phyloP scores from a whole-genome alignment of 1,140 invertebrate species.

The Diorhabda elongata region DNA sequence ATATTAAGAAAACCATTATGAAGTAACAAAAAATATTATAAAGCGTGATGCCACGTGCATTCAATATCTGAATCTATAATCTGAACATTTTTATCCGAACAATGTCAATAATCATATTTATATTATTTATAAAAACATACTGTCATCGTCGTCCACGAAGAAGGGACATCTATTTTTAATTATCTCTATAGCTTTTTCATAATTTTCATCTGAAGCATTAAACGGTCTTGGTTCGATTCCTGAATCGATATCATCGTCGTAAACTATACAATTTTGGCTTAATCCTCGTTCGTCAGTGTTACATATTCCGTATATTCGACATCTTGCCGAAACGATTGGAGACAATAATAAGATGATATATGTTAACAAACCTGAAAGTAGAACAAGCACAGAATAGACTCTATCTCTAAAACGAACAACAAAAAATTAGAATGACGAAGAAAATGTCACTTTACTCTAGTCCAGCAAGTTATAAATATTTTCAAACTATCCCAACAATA shows the following conservation, averaged over 20 bases:
- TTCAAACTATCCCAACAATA: too few relatives aligned
- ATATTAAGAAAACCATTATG: too few relatives aligned
- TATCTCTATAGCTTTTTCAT: conserved; percentile 5
- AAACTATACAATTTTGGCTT: conserved; percentile 26
- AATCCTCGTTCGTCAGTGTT: conserved; percentile 21
- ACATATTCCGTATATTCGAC: conserved; percentile 18
- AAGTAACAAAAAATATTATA: too few relatives aligned
- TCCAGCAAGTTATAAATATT: too few relatives aligned
- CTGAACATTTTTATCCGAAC: too few relatives aligned
- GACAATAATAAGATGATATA: neutral
- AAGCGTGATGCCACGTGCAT: too few relatives aligned
- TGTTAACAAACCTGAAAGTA: too few relatives aligned
- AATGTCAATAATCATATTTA: neutral
- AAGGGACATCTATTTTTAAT: conserved; percentile 29
- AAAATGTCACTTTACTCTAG: neutral
- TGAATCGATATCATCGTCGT: neutral
- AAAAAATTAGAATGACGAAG: neutral
- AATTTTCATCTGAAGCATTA: conserved; percentile 16
- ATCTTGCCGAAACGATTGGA: neutral
- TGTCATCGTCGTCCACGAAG: conserved; percentile 23
- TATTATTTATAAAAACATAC: conserved; percentile 7
- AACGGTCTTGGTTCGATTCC: conserved; percentile 13
- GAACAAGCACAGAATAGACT: too few relatives aligned
- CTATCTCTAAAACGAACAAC: neutral
- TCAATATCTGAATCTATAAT: too few relatives aligned